Evolutionary conservation across 2,797 vertebrate species (phyloP).

Genomic region (Gymnothorax javanicus): DNA sequence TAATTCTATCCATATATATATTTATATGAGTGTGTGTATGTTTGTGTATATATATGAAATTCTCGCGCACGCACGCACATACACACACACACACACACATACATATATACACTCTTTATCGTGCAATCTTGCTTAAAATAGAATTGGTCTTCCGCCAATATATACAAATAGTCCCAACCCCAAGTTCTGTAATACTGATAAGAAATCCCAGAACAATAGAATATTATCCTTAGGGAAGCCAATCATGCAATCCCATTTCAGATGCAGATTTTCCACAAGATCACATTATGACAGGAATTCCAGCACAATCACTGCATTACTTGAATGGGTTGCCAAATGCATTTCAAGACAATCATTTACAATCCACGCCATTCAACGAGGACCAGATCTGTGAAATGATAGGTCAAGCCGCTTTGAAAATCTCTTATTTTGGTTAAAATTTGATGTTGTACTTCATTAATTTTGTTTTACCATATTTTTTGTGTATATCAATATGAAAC

Average conservation of each 20-base stretch:
- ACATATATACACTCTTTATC: neutral
- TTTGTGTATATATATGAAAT: no score
- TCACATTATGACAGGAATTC: slow-evolving; percentile 21
- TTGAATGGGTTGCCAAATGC: neutral
- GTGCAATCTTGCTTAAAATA: neutral
- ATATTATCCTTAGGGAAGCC: slow-evolving; percentile 3
- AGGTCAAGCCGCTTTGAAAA: neutral
- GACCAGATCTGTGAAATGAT: neutral
- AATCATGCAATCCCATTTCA: neutral
- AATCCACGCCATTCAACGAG: neutral
- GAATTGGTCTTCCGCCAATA: slow-evolving; percentile 14
- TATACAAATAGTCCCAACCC: neutral
- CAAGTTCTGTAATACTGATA: slow-evolving; percentile 12
- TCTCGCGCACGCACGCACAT: no score
- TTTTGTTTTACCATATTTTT: slow-evolving; percentile 50
- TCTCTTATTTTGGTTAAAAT: slow-evolving; percentile 1
- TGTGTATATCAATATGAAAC: slow-evolving; percentile 55
- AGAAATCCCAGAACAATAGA: neutral
- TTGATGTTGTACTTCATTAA: slow-evolving; percentile 23
- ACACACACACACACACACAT: neutral
- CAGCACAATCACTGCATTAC: neutral
- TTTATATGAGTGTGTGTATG: no score
- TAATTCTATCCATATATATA: no score
- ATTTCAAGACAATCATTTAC: neutral
- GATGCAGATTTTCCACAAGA: neutral